Evolutionary conservation across 1,140 invertebrate genomes (phyloP), one percentile per base, ranked within the genome.

Genomic region (Drosophila neocordata): DNA sequence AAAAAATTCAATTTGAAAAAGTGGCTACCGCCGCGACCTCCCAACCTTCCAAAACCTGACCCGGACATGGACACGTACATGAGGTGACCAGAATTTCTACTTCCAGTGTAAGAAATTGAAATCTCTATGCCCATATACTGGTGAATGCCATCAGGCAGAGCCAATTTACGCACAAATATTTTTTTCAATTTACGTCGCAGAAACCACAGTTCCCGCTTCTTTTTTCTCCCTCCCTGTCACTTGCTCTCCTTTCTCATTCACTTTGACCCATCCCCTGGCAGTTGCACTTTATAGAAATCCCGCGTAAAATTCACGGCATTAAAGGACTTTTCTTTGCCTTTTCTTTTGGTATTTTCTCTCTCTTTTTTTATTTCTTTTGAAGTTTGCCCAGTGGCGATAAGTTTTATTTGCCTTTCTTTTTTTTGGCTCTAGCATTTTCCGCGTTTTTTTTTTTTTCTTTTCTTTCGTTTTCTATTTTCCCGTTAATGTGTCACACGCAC

Each of bases 401-500:
- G 44, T 87, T 82, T 85, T 87, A 85, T 88, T 88, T 83, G 72
- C 83, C 72, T 79, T 87, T 87, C 8, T 71, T 68, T 82, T 48
- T 65, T 56, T 69, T 67, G 60, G 64, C 73, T 61, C 53, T 69
- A 58, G 59, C 48, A 83, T 76, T 70, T 65, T 52, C 41, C 61
- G 60, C 55, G 53, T 79, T 71, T 79, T 74, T 64, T 62, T 75
- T 57, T 59, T 24, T 41, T 72, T 80, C 72, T 65, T 72, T 55
- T 35, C 38, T 56, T 48, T 57, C 51, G 76, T 76, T 76, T 72
- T 9, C 15, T 38, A 5, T 5, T 48, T 56, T 63, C 65, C 77
- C 71, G 77, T 89, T 89, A 89, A 89, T 89, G 85, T 89, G 85
- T 89, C 83, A 89, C 85, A 88, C 84, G 84, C 84, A 89, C 85